Evolutionary conservation across 2,797 vertebrate species (phyloP).

Genomic region (Myotis findleyi): DNA sequence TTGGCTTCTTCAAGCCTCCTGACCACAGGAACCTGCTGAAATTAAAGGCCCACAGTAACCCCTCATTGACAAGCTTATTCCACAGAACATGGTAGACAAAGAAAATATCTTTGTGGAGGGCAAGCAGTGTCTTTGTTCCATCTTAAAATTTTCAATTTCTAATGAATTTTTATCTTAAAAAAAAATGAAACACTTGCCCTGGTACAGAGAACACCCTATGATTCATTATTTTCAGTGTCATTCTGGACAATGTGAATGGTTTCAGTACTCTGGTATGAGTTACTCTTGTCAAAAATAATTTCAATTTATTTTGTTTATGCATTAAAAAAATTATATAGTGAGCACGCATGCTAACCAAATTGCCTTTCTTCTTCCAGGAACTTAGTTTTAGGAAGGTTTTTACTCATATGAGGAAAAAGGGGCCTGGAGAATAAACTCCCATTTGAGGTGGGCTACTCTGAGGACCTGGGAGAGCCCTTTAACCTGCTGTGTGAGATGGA

Average conservation of each 20-base stretch:
- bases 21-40: rapidly evolving
- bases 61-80: no score
- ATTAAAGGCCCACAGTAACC: not conserved
- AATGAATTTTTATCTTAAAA: not conserved
- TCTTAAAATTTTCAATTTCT: not conserved
- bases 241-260: not conserved
- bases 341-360: not conserved
- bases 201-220: not conserved
- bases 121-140: not conserved
- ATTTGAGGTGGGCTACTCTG: not conserved
- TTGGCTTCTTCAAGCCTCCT: not conserved
- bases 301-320: not conserved
- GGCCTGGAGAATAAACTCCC: rapidly evolving
- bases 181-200: not conserved
- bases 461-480: rapidly evolving
- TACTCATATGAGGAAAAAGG: not conserved
- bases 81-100: not conserved
- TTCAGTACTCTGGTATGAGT: not conserved
- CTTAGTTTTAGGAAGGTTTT: not conserved
- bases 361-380: not conserved
- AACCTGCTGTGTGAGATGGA: rapidly evolving
- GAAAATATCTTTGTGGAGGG: not conserved
- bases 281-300: not conserved
- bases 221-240: not conserved
- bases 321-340: not conserved